Conservation (phyloP, 2,113 vertebrate species). For the Gymnogyps californianus region DNA sequence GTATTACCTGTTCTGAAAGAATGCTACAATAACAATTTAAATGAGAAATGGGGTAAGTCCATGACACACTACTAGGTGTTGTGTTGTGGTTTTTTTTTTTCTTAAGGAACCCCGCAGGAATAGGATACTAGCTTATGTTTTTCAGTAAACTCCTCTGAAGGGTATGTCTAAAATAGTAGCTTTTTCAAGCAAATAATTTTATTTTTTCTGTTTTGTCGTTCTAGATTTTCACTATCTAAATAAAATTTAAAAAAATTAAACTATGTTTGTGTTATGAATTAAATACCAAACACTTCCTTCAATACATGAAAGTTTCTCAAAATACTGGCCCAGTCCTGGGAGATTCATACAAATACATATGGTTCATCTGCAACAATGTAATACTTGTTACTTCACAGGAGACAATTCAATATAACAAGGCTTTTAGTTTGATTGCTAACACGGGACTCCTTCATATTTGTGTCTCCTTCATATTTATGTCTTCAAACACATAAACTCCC, state of each 20-base stretch:
- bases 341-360: not conserved
- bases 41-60: no score
- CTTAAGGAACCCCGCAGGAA: not conserved
- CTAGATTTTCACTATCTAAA: not conserved
- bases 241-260: not conserved
- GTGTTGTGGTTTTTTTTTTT: not conserved
- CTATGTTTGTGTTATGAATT: not conserved
- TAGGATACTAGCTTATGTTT: not conserved
- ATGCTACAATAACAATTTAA: no score
- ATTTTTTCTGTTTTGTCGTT: not conserved
- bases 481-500: not conserved
- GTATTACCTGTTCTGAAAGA: not conserved
- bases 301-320: not conserved
- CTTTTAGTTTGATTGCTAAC: not conserved
- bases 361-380: not conserved
- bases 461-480: not conserved
- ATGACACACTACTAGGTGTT: not conserved
- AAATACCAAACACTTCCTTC: not conserved
- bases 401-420: not conserved
- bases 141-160: not conserved
- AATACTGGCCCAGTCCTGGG: not conserved
- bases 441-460: not conserved
- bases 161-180: not conserved
- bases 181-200: not conserved
- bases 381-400: not conserved